phyloP scores from a whole-genome alignment of 2,797 vertebrate genomes.

The Decapterus maruadsi region DNA sequence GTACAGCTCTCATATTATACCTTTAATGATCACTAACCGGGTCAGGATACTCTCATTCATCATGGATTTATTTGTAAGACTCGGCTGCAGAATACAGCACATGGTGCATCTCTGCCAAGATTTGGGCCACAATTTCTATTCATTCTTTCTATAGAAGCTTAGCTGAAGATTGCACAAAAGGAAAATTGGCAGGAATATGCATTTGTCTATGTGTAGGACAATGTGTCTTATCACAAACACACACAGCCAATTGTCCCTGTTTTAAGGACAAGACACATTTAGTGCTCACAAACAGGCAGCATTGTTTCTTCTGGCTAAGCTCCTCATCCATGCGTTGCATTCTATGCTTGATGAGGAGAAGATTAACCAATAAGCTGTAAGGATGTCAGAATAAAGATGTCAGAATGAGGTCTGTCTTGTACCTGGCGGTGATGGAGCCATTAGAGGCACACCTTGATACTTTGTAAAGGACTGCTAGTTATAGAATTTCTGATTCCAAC shows the following conservation, averaged over 20 bases:
- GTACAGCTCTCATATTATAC: conserved; percentile 51
- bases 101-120: conserved; percentile 40
- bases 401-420: conserved; percentile 25
- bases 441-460: conserved; percentile 27
- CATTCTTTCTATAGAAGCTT: conserved; percentile 53
- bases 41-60: conserved; percentile 61
- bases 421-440: conserved; percentile 24
- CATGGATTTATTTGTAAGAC: conserved; percentile 58
- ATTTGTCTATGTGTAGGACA: conserved; percentile 70
- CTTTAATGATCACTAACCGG: conserved; percentile 73
- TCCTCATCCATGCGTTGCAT: conserved; percentile 46
- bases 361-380: conserved; percentile 64
- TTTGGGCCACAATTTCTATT: conserved; percentile 56
- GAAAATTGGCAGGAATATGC: conserved; percentile 56
- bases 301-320: conserved; percentile 59
- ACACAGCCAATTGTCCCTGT: conserved; percentile 64
- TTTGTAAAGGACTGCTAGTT: background rate
- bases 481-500: background rate
- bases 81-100: conserved; percentile 39
- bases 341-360: conserved; percentile 49
- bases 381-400: conserved; percentile 59
- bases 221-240: conserved; percentile 64
- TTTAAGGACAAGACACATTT: conserved; percentile 67
- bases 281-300: conserved; percentile 46
- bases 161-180: conserved; percentile 61